Evolutionary conservation across 2,797 vertebrate species (phyloP).

Genomic region (Buphagus erythrorhynchus): DNA sequence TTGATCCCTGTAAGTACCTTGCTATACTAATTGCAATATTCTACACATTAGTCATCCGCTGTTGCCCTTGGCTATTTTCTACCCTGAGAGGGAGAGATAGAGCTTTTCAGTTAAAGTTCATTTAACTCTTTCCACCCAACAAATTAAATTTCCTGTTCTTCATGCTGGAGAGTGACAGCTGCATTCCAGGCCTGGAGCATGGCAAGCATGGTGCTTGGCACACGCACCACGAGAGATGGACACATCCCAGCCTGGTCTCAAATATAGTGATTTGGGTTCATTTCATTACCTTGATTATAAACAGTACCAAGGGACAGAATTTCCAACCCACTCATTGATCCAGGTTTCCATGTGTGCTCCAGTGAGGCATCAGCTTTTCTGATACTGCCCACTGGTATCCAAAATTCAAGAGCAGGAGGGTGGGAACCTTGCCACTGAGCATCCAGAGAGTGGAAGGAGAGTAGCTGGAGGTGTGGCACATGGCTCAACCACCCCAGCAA

Average conservation of each 20-base stretch:
- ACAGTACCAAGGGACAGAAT: neutral
- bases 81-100: constrained; percentile 85
- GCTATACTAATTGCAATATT: constrained; percentile 99
- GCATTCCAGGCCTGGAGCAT: neutral
- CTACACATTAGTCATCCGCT: constrained; percentile 99
- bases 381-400: accelerated
- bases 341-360: accelerated
- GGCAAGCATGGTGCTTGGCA: neutral
- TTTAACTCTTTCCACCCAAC: constrained; percentile 88
- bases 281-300: neutral
- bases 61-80: constrained; percentile 99
- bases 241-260: neutral
- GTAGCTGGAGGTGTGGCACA: neutral
- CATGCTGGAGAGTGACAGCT: constrained; percentile 57
- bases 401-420: neutral
- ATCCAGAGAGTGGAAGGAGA: accelerated
- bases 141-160: constrained; percentile 74
- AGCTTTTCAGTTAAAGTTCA: constrained; percentile 89
- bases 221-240: accelerated
- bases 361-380: neutral
- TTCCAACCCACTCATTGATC: neutral
- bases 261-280: accelerated
- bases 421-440: neutral
- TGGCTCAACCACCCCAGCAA: neutral
- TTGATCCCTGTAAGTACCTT: constrained; percentile 99